Conservation (phyloP, 2,113 vertebrate genomes). For the Mandrillus leucophaeus region DNA sequence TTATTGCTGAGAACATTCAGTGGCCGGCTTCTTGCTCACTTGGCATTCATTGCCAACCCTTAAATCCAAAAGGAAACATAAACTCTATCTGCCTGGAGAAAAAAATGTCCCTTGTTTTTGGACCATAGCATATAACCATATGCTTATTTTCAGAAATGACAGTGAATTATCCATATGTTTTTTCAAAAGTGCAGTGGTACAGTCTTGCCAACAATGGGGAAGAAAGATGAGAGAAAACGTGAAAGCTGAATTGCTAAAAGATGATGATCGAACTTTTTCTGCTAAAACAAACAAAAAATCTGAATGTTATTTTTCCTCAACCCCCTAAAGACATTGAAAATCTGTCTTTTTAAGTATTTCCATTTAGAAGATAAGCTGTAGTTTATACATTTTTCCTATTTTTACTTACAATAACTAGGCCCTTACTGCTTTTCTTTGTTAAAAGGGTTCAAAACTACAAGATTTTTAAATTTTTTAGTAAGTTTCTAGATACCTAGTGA, state of each 20-base stretch:
- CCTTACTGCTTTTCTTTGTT: neutral
- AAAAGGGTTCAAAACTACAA: neutral
- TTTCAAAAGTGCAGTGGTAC: neutral
- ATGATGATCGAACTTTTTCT: neutral
- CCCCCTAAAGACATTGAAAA: neutral
- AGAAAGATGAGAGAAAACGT: neutral
- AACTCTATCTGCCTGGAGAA: neutral
- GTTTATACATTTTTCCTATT: neutral
- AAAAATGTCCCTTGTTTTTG: neutral
- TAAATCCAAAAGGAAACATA: constrained; percentile 1
- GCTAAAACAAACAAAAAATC: neutral
- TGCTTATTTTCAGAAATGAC: neutral
- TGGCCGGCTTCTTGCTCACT: neutral
- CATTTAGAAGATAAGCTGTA: neutral
- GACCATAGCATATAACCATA: neutral
- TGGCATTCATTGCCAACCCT: neutral
- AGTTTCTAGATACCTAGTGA: neutral
- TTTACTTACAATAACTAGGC: neutral
- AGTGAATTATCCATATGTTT: neutral
- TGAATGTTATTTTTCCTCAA: constrained; percentile 16
- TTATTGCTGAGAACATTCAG: neutral
- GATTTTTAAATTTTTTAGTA: neutral
- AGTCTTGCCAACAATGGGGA: neutral
- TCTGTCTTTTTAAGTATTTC: neutral
- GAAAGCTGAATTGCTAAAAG: neutral